A percentile compares a stretch with the other conserved stretches of the same genome.
These are phyloP conservation scores for Chymomyza amoena DNA, from an alignment of 2,888 invertebrate species.

Conservation along the genomic window DNA sequence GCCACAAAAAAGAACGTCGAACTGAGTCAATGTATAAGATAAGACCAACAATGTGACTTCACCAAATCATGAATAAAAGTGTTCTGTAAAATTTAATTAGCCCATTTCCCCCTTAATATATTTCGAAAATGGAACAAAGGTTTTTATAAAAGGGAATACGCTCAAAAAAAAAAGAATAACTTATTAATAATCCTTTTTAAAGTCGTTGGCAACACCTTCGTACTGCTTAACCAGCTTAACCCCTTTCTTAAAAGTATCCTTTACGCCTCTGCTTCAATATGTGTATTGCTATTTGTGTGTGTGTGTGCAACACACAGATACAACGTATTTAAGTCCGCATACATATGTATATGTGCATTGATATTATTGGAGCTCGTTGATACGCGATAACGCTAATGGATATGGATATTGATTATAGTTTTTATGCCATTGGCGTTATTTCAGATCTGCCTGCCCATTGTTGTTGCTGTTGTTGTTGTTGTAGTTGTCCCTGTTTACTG, in stretches of 20 bases:
- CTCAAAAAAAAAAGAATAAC: too few relatives aligned
- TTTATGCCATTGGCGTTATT: slow-evolving; percentile 47
- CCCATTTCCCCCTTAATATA: too few relatives aligned
- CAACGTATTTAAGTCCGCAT: slow-evolving; percentile 22
- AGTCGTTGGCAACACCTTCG: too few relatives aligned
- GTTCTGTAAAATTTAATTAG: too few relatives aligned
- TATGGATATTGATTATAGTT: slow-evolving; percentile 74
- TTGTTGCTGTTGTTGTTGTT: slow-evolving; percentile 5
- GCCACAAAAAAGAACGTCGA: too few relatives aligned
- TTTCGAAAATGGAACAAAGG: too few relatives aligned
- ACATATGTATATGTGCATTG: slow-evolving; percentile 31
- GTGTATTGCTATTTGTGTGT: slow-evolving; percentile 12
- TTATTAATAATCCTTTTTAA: too few relatives aligned
- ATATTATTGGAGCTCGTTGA: slow-evolving; percentile 69
- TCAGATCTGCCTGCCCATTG: slow-evolving; percentile 10
- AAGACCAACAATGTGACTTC: too few relatives aligned
- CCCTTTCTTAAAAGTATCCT: background rate
- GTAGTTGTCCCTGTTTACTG: background rate
- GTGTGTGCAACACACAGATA: slow-evolving; percentile 12
- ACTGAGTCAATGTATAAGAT: too few relatives aligned
- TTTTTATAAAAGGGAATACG: too few relatives aligned
- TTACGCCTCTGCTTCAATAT: background rate
- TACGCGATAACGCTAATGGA: slow-evolving; percentile 72
- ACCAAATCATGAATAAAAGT: too few relatives aligned
- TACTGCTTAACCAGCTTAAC: background rate